Conservation (phyloP, 2,888 invertebrate species). For the Incurvaria masculella region DNA sequence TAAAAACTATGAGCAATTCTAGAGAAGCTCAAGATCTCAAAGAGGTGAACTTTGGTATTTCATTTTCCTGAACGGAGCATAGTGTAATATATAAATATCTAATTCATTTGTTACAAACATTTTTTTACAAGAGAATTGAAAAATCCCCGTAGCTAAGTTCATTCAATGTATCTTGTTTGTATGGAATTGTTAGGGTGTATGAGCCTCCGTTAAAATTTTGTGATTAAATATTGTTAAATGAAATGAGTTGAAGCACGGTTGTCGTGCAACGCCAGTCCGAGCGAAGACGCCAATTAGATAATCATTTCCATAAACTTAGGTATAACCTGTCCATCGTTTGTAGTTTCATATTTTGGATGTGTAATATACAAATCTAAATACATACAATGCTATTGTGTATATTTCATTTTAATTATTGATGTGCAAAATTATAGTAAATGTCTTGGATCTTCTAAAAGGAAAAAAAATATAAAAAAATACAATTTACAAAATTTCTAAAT, state of each 20-base stretch:
- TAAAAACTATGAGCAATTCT: background rate
- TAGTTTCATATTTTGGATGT: slow-evolving; percentile 55
- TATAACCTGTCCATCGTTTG: background rate
- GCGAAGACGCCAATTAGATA: background rate
- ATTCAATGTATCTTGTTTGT: no score
- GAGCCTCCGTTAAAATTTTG: background rate
- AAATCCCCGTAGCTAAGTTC: no score
- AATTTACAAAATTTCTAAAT: slow-evolving; percentile 57
- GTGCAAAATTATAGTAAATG: slow-evolving; percentile 58
- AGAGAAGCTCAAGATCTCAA: background rate
- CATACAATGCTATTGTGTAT: slow-evolving; percentile 53
- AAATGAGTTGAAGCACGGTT: background rate
- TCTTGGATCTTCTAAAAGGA: slow-evolving; percentile 44
- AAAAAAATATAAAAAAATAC: slow-evolving; percentile 53
- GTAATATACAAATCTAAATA: slow-evolving; percentile 50
- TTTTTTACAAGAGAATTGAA: background rate
- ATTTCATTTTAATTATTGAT: slow-evolving; percentile 52
- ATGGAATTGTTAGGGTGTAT: background rate
- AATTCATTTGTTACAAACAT: no score
- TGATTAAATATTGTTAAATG: background rate
- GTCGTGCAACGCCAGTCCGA: background rate
- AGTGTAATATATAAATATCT: background rate
- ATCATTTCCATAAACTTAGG: background rate
- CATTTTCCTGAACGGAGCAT: background rate
- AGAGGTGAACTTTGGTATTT: background rate